These are phyloP conservation scores for Streptopelia turtur DNA, from an alignment of 2,797 vertebrate species.

Conservation along the genomic window DNA sequence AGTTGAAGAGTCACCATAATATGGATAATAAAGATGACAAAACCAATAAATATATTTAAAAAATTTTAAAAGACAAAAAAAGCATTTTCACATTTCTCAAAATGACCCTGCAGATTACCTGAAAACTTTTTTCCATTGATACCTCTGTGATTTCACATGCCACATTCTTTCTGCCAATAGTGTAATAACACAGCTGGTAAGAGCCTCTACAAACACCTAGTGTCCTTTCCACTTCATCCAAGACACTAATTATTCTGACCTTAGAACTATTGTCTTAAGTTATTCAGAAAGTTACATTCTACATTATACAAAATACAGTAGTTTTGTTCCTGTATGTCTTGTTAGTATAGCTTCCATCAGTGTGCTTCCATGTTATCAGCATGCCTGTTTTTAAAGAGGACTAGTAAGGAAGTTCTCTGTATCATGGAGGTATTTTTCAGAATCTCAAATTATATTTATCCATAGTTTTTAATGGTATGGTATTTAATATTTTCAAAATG, in stretches of 20 bases:
- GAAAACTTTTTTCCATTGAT: fast-evolving
- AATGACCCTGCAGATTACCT: not conserved
- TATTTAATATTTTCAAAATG: not conserved
- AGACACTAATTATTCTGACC: not conserved
- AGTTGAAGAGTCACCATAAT: not conserved
- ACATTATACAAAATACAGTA: not conserved
- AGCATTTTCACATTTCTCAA: not conserved
- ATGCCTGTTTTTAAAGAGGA: not conserved
- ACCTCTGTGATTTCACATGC: not conserved
- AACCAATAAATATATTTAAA: not conserved
- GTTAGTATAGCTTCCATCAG: not conserved
- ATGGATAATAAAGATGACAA: not conserved
- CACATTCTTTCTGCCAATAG: not conserved
- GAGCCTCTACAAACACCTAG: not conserved
- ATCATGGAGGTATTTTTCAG: not conserved
- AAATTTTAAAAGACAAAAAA: not conserved
- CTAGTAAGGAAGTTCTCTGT: not conserved
- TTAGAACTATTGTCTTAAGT: not conserved
- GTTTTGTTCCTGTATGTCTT: not conserved
- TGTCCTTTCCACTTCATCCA: not conserved
- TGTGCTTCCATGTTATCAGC: not conserved
- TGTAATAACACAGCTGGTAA: not conserved
- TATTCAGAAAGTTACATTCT: not conserved
- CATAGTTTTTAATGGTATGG: not conserved
- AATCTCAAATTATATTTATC: not conserved